These are phyloP conservation scores for Mallotus villosus DNA, from an alignment of 2,797 vertebrate genomes.

Conservation along the genomic window DNA sequence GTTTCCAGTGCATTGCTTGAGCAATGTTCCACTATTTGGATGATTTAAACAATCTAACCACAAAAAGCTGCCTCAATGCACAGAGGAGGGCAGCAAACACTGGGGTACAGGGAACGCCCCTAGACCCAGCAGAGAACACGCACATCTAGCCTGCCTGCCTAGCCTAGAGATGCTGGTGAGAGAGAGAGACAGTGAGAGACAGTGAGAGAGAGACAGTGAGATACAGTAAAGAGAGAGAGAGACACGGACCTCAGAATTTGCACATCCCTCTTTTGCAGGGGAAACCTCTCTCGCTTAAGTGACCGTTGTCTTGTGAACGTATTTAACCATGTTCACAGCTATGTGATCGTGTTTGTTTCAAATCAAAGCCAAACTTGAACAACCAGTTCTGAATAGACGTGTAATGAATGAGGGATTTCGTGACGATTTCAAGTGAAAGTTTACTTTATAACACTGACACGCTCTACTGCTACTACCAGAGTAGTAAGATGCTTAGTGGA, in stretches of 20 bases:
- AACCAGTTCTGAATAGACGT: neutral
- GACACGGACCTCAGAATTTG: too few species aligned
- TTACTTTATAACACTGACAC: neutral
- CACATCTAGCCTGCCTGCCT: constrained; percentile 44
- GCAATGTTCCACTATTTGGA: constrained; percentile 37
- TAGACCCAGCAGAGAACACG: constrained; percentile 50
- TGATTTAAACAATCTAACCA: constrained; percentile 65
- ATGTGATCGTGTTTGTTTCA: neutral
- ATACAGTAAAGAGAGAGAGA: too few species aligned
- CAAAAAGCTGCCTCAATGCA: constrained; percentile 53
- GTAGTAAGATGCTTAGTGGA: constrained; percentile 44
- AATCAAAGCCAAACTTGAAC: neutral
- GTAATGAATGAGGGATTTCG: neutral
- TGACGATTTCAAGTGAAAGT: neutral
- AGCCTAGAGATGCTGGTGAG: neutral
- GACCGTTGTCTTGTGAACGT: too few species aligned
- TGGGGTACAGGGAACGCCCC: constrained; percentile 17
- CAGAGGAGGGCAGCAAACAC: constrained; percentile 46
- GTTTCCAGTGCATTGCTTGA: constrained; percentile 27
- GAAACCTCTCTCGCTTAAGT: too few species aligned
- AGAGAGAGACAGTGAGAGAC: too few species aligned
- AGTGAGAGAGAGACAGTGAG: too few species aligned
- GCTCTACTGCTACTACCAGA: constrained; percentile 10
- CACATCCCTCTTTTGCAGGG: too few species aligned
- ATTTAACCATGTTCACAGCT: too few species aligned